Percentiles rank a stretch among this genome's conserved stretches.
These are phyloP conservation scores for Drosophila aff. DNA, from an alignment of 1,140 invertebrate species.

Conservation along the genomic window DNA sequence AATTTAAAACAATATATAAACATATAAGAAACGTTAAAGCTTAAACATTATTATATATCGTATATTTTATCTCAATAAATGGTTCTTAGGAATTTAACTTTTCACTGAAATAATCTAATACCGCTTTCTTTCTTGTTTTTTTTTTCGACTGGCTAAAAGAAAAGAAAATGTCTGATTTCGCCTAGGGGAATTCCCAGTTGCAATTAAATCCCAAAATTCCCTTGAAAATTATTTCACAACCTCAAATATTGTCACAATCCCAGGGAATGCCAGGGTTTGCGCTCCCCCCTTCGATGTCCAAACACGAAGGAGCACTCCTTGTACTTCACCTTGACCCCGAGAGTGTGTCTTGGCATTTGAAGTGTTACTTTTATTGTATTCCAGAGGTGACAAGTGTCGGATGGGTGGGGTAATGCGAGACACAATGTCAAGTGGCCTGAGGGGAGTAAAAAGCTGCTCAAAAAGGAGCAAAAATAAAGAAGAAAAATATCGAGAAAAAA, in stretches of 20 bases:
- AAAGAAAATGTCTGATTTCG: constrained; percentile 7
- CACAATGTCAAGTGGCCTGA: constrained; percentile 61
- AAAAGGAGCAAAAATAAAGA: background rate
- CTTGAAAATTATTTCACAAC: constrained; percentile 26
- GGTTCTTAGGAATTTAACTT: constrained; percentile 1
- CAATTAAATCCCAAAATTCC: constrained; percentile 42
- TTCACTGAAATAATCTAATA: background rate
- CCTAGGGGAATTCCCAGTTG: constrained; percentile 36
- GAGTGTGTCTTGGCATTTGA: constrained; percentile 51
- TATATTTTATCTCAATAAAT: constrained; percentile 1
- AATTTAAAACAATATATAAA: background rate
- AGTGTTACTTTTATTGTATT: constrained; percentile 62
- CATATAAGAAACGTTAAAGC: background rate
- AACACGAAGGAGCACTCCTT: constrained; percentile 13
- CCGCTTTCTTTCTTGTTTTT: background rate
- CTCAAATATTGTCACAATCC: constrained; percentile 40
- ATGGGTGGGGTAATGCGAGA: constrained; percentile 52
- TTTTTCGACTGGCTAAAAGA: too few relatives aligned
- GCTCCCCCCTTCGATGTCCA: background rate
- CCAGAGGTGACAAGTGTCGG: constrained; percentile 21
- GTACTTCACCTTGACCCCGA: constrained; percentile 67
- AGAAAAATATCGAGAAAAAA: constrained; percentile 6
- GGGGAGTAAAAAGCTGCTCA: constrained; percentile 13
- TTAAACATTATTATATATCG: background rate
- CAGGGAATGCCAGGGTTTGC: background rate